phyloP scores from a whole-genome alignment of 2,797 vertebrate genomes.

The Enteromius unitaeniatus region DNA sequence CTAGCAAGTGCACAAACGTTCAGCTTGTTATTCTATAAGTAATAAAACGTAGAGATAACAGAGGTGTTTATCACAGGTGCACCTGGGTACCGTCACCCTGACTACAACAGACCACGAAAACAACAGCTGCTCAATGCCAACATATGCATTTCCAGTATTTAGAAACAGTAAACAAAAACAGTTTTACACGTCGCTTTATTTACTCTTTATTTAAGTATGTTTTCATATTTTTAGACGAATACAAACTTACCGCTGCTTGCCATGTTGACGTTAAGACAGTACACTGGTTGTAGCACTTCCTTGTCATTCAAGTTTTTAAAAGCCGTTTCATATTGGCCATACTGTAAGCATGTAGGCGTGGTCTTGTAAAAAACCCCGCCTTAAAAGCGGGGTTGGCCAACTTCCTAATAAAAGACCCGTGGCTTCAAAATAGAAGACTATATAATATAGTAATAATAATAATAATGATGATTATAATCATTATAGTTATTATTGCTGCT shows the following conservation, averaged over 20 bases:
- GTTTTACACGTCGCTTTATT: neutral
- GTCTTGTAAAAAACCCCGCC: neutral
- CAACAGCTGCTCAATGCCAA: neutral
- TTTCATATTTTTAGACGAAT: neutral
- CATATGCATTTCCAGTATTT: neutral
- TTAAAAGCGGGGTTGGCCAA: no score
- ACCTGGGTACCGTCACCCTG: slow-evolving; percentile 23
- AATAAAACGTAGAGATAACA: neutral
- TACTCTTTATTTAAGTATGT: neutral
- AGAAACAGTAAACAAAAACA: neutral
- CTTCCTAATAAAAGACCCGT: slow-evolving; percentile 8
- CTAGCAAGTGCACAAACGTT: neutral
- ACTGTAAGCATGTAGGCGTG: neutral
- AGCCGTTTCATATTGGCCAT: neutral
- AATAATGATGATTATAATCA: neutral
- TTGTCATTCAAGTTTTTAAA: slow-evolving; percentile 10
- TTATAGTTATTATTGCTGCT: neutral
- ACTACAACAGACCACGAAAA: neutral
- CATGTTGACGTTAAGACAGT: slow-evolving; percentile 9
- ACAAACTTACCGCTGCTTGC: slow-evolving; percentile 39
- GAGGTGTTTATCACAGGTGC: slow-evolving; percentile 3
- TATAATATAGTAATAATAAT: neutral
- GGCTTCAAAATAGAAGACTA: slow-evolving; percentile 29
- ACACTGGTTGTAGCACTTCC: neutral
- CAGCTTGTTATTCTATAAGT: neutral